Evolutionary conservation across 1,140 invertebrate genomes (phyloP), one percentile per base, ranked within the genome.

Genomic region (Hestina assimilis): DNA sequence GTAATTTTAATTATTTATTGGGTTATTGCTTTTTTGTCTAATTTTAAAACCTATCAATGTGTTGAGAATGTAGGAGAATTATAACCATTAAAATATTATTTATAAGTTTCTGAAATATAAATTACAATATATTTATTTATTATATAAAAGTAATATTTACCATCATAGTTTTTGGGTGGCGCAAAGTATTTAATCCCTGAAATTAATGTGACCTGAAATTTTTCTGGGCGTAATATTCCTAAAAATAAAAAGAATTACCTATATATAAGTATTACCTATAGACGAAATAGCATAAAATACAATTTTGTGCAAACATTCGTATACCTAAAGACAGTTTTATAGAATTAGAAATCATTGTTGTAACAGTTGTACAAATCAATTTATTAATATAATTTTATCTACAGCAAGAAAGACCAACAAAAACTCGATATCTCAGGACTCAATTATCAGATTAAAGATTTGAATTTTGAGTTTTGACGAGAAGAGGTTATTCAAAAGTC

Each of bases 171-270:
- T 62, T 88, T 85, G 29, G 92, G 92, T 6, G 90, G 84, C 31
- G 87, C 66, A 77, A 92, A 94, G 69, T 92, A 89, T 79, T 93
- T 93, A 11, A 94, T 85, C 17, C 93, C 92, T 74, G 90, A 61
- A 71, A 24, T 48, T 69, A 62, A 40, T 14, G 69, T 67, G 11
- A 82, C 9, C 42, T 83, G 79, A 29, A 74, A 24, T 63, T 60
- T 69, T 48, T 79, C 71, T 11, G 79, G 69, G 12, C 76, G 64
- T 20, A 89, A 59, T 2, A 80, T 58, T 26, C 72, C 85, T 88
- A 57, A 31, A 76, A 82, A 21, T 40, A 15, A 24, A 38, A 31
- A 23, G 15, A 21, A 15, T 4, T 2, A 21, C 12, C 1, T 21
- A 41, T n/a, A 21, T 41, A 15, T n/a, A 41, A 20, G 4, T 3